Percentiles rank a stretch among this genome's conserved stretches.
These are phyloP conservation scores for Drosophila auraria DNA, from an alignment of 1,140 invertebrate species.

Conservation along the genomic window DNA sequence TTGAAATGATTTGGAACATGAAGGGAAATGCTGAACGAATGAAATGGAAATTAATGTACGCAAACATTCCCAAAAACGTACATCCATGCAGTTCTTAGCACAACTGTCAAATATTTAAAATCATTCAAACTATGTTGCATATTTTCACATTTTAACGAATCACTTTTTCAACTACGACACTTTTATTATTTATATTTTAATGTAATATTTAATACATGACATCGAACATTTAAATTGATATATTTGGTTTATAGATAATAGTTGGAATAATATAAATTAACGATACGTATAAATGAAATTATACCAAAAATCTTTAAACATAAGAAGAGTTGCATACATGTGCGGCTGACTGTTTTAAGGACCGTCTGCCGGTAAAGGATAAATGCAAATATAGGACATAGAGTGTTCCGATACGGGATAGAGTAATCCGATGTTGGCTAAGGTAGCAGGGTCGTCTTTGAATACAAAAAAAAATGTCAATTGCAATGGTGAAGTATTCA, in stretches of 20 bases:
- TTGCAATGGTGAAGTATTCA: not conserved
- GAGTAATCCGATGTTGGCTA: too few relatives aligned
- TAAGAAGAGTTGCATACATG: not conserved
- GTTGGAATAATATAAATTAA: conserved; percentile 1
- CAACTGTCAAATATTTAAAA: not conserved
- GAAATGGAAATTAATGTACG: not conserved
- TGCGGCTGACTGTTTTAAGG: too few relatives aligned
- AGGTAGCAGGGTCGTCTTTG: too few relatives aligned
- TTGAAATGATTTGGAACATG: not conserved
- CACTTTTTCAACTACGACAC: not conserved
- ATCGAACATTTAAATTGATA: not conserved
- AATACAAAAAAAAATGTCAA: not conserved
- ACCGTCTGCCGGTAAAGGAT: too few relatives aligned
- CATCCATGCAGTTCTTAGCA: not conserved
- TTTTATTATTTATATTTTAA: conserved; percentile 2
- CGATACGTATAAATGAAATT: not conserved
- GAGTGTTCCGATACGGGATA: too few relatives aligned
- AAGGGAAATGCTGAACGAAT: not conserved
- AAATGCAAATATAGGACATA: too few relatives aligned
- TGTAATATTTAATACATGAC: conserved; percentile 4
- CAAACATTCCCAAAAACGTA: not conserved
- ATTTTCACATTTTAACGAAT: conserved; percentile 2
- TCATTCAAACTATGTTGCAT: not conserved
- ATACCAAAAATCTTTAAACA: too few relatives aligned
- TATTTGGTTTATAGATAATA: not conserved